Percentiles rank a stretch among this genome's conserved stretches.
These are phyloP conservation scores for Helicolenus hilgendorfi DNA, from an alignment of 2,797 vertebrate genomes.

Conservation along the genomic window DNA sequence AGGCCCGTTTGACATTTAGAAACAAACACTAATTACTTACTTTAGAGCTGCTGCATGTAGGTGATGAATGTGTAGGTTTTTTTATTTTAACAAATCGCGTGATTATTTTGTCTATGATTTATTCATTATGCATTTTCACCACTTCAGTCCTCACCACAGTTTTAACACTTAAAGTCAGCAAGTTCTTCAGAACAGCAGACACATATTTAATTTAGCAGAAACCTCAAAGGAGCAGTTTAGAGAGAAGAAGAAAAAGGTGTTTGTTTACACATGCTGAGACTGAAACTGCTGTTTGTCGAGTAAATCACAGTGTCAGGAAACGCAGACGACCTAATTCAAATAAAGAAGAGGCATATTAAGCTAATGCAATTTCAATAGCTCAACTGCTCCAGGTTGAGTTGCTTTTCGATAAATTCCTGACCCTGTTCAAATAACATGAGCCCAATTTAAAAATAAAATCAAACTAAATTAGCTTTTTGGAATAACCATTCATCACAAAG, in stretches of 20 bases:
- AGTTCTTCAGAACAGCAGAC: constrained; percentile 17
- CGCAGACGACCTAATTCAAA: constrained; percentile 40
- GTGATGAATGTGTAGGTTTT: constrained; percentile 6
- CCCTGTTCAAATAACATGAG: constrained; percentile 16
- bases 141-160: not conserved
- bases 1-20: constrained; percentile 32
- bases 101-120: constrained; percentile 12
- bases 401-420: constrained; percentile 17
- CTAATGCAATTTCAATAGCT: constrained; percentile 27
- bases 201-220: constrained; percentile 42
- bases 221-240: constrained; percentile 42
- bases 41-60: not conserved
- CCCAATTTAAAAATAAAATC: constrained; percentile 34
- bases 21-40: constrained; percentile 42
- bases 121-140: not conserved
- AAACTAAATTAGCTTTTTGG: constrained; percentile 40
- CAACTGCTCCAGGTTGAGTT: constrained; percentile 12
- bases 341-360: constrained; percentile 27
- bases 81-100: not conserved
- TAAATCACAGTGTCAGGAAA: constrained; percentile 42
- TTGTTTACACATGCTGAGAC: constrained; percentile 38
- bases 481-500: constrained; percentile 45
- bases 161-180: not conserved
- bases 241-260: constrained; percentile 13
- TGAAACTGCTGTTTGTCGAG: constrained; percentile 43